Evolutionary conservation across 2,797 vertebrate species (phyloP), one percentile per base, ranked within the genome.

Genomic region (Xiphophorus birchmanni): DNA sequence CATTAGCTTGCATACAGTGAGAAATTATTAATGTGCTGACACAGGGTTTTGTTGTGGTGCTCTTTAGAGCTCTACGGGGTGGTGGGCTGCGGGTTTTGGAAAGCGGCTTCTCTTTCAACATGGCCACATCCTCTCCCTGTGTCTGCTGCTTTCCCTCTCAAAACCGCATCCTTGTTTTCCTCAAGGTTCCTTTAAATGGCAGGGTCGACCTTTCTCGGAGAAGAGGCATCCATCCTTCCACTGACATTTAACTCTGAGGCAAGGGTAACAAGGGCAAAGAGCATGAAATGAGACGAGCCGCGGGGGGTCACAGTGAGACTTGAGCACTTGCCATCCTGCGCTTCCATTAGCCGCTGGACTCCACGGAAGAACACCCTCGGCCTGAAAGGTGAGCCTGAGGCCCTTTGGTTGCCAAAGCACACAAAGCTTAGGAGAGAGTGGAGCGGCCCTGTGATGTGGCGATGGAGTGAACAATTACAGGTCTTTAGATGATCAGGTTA

Each of bases 21-120:
- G 86, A 85, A 93, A 93, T 93, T 88, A 93, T 93, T 94, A 89
- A 93, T 94, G 90, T 93, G 92, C 88, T 91, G 90, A 95, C 84
- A 82, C 89, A 88, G 90, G 18, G 82, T 88, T 93, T 93, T 93
- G 93, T 92, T 75, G 88, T 44, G 60, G 74, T 90, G 92, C 90
- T 95, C 91, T 95, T 93, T 91, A 87, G 81, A 87, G 88, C 92
- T 3, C 91, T 84, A 83, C 88, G 73, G 90, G 92, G 84, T 29
- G 77, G 84, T 60, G 10, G 79, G 78, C 83, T 21, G 75, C 5
- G 79, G 89, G 88, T 87, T 91, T 92, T 84, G 83, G 87, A 90
- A 81, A 90, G 83, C 84, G 86, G 85, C 88, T 86, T 80, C 83
- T 89, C 86, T 92, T 94, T 93, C 85, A 93, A 86, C 84, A 92